Conservation (phyloP, 2,888 invertebrate species). For the Pegoplata infirma region DNA sequence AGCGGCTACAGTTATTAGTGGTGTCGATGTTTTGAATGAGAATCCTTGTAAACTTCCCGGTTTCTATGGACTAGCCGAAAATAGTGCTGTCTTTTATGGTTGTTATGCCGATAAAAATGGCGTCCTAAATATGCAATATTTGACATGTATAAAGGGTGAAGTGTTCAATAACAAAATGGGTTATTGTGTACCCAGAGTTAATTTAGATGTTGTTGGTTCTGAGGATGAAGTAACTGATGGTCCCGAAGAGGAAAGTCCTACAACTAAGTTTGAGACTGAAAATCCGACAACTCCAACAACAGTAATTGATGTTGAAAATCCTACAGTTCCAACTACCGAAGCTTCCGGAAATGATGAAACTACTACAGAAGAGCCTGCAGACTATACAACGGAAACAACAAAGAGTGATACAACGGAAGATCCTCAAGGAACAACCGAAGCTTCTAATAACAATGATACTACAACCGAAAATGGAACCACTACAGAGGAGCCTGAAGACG, state of each 20-base stretch:
- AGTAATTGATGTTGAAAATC: constrained; percentile 35
- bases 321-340: too few relatives aligned
- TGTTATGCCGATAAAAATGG: constrained; percentile 64
- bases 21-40: not conserved
- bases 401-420: too few relatives aligned
- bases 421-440: constrained; percentile 22
- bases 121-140: constrained; percentile 56
- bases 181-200: constrained; percentile 58
- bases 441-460: not conserved
- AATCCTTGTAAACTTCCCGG: constrained; percentile 63
- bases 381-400: too few relatives aligned
- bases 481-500: constrained; percentile 17
- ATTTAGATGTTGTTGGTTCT: not conserved
- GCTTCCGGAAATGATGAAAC: too few relatives aligned
- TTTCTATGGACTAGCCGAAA: constrained; percentile 64
- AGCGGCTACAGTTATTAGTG: not conserved
- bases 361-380: too few relatives aligned
- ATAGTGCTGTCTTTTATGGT: constrained; percentile 64
- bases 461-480: too few relatives aligned
- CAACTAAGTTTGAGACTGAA: too few relatives aligned
- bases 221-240: not conserved
- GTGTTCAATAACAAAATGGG: constrained; percentile 60
- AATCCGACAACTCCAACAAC: too few relatives aligned
- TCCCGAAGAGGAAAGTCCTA: too few relatives aligned
- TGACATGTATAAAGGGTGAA: constrained; percentile 64